phyloP scores from a whole-genome alignment of 64 coral and sea anemone species.

The Catalaphyllia jardinei region DNA sequence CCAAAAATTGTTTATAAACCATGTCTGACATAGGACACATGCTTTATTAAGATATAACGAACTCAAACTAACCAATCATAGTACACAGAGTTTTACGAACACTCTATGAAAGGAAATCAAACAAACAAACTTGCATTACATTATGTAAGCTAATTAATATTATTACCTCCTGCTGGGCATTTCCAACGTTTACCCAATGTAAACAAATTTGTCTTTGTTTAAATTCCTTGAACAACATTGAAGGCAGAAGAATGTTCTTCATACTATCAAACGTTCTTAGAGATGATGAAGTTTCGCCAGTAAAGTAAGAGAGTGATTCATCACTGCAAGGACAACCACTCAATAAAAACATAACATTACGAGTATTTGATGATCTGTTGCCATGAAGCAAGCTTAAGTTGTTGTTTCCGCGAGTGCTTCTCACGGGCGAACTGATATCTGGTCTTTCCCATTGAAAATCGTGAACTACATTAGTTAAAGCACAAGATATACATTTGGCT shows the following conservation, averaged over 20 bases:
- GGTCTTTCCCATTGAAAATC: conserved; percentile 94
- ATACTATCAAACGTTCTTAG: conserved; percentile 42
- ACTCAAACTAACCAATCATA: no score
- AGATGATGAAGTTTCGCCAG: neutral
- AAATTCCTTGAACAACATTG: conserved; percentile 73
- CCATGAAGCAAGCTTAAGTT: conserved; percentile 2
- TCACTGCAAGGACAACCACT: conserved; percentile 59
- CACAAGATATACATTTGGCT: conserved; percentile 75
- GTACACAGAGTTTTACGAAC: no score
- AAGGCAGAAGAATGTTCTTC: conserved; percentile 53
- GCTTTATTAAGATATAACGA: no score
- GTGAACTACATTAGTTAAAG: conserved; percentile 80
- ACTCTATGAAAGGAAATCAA: no score
- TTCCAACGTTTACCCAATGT: conserved; percentile 75
- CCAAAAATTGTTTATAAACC: no score
- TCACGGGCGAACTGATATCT: conserved; percentile 79
- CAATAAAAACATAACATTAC: conserved; percentile 74
- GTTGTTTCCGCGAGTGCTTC: conserved; percentile 39
- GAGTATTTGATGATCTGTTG: conserved; percentile 19
- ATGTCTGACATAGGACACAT: no score
- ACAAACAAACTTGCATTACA: neutral
- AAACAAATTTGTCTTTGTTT: conserved; percentile 52
- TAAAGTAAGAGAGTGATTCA: conserved; percentile 41
- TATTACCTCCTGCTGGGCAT: conserved; percentile 19
- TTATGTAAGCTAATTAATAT: neutral